Evolutionary conservation across 2,113 vertebrate genomes (phyloP).

Genomic region (Eurystomus gularis): DNA sequence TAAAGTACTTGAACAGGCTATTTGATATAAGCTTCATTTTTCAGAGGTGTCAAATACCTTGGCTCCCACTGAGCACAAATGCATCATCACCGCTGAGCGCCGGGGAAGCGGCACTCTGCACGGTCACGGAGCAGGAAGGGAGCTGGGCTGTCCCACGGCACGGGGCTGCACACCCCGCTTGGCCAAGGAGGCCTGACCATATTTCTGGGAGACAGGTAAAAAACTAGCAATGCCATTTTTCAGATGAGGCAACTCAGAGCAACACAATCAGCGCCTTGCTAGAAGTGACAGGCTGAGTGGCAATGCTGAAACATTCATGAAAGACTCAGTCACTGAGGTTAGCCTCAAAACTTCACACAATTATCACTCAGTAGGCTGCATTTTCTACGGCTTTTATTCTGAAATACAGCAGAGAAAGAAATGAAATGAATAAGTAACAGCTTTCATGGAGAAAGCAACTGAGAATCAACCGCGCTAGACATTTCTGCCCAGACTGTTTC

Average conservation of each 20-base stretch:
- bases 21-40: not conserved
- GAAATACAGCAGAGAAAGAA: not conserved
- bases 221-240: fast-evolving
- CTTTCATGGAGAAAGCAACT: not conserved
- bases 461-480: not conserved
- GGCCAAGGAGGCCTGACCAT: not conserved
- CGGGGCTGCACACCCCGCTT: fast-evolving
- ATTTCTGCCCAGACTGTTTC: not conserved
- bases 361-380: not conserved
- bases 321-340: not conserved
- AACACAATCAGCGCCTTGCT: not conserved
- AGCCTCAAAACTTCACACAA: not conserved
- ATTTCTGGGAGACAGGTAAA: not conserved
- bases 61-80: not conserved
- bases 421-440: not conserved
- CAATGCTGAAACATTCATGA: not conserved
- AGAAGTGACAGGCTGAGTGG: not conserved
- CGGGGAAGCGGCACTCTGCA: fast-evolving
- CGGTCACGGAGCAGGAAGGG: not conserved
- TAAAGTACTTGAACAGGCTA: not conserved
- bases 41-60: not conserved
- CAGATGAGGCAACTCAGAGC: fast-evolving
- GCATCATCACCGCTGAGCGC: fast-evolving
- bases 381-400: not conserved
- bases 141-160: fast-evolving